Evolutionary conservation across 2,797 vertebrate species (phyloP).

Genomic region (Coregonus ussuriensis): DNA sequence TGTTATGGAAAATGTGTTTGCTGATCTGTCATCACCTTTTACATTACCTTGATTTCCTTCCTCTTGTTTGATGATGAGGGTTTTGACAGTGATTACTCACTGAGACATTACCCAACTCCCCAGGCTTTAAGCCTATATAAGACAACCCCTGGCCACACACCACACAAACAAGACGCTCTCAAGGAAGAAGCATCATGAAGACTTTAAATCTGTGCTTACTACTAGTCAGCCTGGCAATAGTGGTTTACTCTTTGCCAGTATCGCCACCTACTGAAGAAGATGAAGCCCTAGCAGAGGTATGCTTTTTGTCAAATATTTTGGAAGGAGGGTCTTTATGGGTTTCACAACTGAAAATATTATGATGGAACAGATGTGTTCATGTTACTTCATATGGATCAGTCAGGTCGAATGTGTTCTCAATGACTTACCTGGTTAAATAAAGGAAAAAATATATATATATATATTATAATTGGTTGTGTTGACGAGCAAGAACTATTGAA

Average conservation of each 20-base stretch:
- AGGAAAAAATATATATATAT: background rate
- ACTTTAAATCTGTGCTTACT: conserved; percentile 57
- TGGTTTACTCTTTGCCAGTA: conserved; percentile 55
- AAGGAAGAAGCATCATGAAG: conserved; percentile 62
- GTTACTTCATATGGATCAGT: background rate
- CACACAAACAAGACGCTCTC: conserved; percentile 29
- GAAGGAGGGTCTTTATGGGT: background rate
- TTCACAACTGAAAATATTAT: background rate
- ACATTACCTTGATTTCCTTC: background rate
- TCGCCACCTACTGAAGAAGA: conserved; percentile 30
- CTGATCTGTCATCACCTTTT: background rate
- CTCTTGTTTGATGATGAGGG: background rate
- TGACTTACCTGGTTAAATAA: background rate
- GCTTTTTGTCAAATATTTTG: conserved; percentile 2
- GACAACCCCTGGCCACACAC: background rate
- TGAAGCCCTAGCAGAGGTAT: conserved; percentile 66
- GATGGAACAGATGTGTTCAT: background rate
- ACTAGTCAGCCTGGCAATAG: conserved; percentile 57
- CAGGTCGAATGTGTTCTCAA: background rate
- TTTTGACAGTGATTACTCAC: background rate
- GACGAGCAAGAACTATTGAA: background rate
- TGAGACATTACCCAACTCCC: conserved; percentile 56
- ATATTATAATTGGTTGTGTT: background rate
- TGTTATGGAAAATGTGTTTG: background rate
- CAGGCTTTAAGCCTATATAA: conserved; percentile 53